These are phyloP conservation scores for Mystacides longicornis DNA, from an alignment of 2,888 invertebrate species.

Conservation along the genomic window DNA sequence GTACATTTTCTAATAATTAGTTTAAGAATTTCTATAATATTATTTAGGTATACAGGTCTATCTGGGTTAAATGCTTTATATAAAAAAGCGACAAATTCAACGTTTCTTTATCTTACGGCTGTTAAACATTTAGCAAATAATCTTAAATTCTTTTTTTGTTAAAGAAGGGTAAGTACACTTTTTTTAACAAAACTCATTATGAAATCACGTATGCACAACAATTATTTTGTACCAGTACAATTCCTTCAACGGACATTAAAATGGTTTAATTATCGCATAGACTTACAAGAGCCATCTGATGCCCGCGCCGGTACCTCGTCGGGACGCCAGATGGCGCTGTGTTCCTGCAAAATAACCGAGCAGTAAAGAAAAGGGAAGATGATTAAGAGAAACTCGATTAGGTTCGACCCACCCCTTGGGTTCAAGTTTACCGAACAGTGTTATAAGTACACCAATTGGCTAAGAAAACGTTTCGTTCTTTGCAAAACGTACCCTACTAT, in stretches of 20 bases:
- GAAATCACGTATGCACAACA: neutral
- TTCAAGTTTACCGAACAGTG: neutral
- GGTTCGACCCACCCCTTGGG: neutral
- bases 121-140: too few relatives aligned
- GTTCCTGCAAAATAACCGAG: neutral
- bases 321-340: neutral
- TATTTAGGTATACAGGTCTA: too few relatives aligned
- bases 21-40: too few relatives aligned
- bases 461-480: neutral
- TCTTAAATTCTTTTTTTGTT: too few relatives aligned
- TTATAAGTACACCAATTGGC: neutral
- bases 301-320: neutral
- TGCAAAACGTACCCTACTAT: too few relatives aligned
- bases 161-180: too few relatives aligned
- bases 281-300: constrained; percentile 1
- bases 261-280: neutral
- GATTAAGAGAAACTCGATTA: neutral
- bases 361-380: constrained; percentile 1
- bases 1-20: too few relatives aligned
- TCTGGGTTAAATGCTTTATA: too few relatives aligned
- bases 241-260: neutral
- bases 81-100: too few relatives aligned
- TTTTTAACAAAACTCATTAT: neutral
- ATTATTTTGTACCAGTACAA: neutral
- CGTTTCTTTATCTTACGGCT: too few relatives aligned